These are phyloP conservation scores for Enteromius paludinosus DNA, from an alignment of 2,797 vertebrate species.

Conservation along the genomic window DNA sequence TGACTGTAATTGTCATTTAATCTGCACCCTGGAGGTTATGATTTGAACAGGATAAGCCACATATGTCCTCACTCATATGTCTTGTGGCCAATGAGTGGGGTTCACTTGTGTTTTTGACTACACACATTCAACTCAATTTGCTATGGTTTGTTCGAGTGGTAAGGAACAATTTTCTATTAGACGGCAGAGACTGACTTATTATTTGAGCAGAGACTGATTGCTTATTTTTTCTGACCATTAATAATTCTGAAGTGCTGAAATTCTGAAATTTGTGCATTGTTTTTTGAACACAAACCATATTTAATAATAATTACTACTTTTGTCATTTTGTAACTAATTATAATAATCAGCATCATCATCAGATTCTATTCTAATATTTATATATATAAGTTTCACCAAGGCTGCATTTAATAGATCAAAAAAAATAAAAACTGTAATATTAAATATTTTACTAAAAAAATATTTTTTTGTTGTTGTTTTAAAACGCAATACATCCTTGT, in stretches of 20 bases:
- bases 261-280: not conserved
- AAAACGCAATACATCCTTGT: too few relatives aligned
- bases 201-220: too few relatives aligned
- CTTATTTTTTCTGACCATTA: too few relatives aligned
- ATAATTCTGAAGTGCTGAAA: not conserved
- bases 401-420: too few relatives aligned
- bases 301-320: not conserved
- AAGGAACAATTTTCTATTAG: too few relatives aligned
- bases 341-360: too few relatives aligned
- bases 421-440: too few relatives aligned
- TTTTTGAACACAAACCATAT: not conserved
- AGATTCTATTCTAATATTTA: too few relatives aligned
- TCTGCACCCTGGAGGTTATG: slow-evolving; percentile 6
- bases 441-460: too few relatives aligned
- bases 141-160: slow-evolving; percentile 6
- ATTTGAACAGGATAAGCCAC: slow-evolving; percentile 13
- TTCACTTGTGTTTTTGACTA: slow-evolving; percentile 21
- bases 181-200: not conserved
- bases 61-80: not conserved
- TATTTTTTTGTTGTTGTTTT: too few relatives aligned
- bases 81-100: not conserved
- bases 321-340: too few relatives aligned
- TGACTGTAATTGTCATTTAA: slow-evolving; percentile 15
- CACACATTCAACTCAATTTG: slow-evolving; percentile 7
- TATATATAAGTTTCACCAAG: too few relatives aligned